A percentile compares a stretch with the other conserved stretches of the same genome.
These are phyloP conservation scores for Machaerirhynchus nigripectus DNA, from an alignment of 2,113 vertebrate genomes.

Conservation along the genomic window DNA sequence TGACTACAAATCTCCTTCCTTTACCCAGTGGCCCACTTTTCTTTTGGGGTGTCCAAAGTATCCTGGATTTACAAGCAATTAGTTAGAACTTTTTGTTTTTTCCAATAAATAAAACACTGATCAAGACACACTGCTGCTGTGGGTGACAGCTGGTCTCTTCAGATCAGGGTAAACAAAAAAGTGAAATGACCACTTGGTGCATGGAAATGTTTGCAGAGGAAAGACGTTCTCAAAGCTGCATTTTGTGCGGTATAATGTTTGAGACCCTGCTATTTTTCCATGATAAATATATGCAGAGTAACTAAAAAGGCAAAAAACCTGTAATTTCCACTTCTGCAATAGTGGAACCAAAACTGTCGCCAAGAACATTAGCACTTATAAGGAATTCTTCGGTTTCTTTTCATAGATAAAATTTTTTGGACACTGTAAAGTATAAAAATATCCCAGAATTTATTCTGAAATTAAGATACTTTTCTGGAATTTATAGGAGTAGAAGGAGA, in stretches of 20 bases:
- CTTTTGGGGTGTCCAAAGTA: background rate
- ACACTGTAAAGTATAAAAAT: background rate
- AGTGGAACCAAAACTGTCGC: background rate
- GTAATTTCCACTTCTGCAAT: background rate
- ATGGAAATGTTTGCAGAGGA: background rate
- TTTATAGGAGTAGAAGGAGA: background rate
- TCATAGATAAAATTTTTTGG: background rate
- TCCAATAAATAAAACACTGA: background rate
- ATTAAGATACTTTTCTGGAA: background rate
- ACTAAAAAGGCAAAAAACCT: background rate
- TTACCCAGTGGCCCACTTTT: background rate
- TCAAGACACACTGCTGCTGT: background rate
- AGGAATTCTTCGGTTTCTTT: background rate
- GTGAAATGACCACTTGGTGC: background rate
- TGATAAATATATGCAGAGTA: background rate
- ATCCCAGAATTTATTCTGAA: background rate
- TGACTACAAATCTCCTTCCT: background rate
- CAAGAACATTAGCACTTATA: background rate
- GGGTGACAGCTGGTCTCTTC: background rate
- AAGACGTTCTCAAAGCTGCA: background rate
- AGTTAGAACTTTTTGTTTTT: background rate
- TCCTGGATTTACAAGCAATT: background rate
- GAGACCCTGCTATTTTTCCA: background rate
- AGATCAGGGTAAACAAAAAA: background rate
- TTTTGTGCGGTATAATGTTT: background rate